These are phyloP conservation scores for Hipparchia sbordonii DNA, from an alignment of 2,888 invertebrate species.

Conservation along the genomic window DNA sequence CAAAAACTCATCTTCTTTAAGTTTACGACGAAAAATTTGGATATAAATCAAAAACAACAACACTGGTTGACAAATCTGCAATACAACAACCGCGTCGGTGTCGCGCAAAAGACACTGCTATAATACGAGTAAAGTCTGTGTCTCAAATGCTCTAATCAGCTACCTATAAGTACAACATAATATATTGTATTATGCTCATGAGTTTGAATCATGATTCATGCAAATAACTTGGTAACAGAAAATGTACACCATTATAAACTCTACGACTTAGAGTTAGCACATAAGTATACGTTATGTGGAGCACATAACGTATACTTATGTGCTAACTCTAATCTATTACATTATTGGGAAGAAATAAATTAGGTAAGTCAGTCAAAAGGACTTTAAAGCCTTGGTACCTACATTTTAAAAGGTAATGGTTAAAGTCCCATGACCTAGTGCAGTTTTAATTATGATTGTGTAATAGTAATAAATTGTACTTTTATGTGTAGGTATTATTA, in stretches of 20 bases:
- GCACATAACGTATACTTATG: too few relatives aligned
- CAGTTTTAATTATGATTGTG: too few relatives aligned
- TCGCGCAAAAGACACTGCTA: background rate
- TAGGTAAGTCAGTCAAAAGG: too few relatives aligned
- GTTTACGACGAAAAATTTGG: background rate
- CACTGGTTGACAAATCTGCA: background rate
- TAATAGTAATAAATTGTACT: too few relatives aligned
- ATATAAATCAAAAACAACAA: background rate
- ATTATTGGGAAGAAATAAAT: too few relatives aligned
- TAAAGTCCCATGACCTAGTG: too few relatives aligned
- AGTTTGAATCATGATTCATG: background rate
- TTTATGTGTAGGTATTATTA: too few relatives aligned
- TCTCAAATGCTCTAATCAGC: background rate
- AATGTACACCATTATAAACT: background rate
- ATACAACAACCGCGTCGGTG: background rate
- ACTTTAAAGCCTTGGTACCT: too few relatives aligned
- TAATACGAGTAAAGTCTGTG: background rate
- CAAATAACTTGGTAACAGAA: background rate
- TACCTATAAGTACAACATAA: too few relatives aligned
- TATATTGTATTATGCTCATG: background rate
- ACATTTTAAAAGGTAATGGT: too few relatives aligned
- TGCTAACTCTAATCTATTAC: too few relatives aligned
- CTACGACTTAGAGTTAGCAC: background rate
- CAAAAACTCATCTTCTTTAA: background rate
- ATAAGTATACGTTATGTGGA: background rate